Base-by-base conservation (phyloP, 2,113 vertebrate species). In the Ifrita kowaldi region DNA sequence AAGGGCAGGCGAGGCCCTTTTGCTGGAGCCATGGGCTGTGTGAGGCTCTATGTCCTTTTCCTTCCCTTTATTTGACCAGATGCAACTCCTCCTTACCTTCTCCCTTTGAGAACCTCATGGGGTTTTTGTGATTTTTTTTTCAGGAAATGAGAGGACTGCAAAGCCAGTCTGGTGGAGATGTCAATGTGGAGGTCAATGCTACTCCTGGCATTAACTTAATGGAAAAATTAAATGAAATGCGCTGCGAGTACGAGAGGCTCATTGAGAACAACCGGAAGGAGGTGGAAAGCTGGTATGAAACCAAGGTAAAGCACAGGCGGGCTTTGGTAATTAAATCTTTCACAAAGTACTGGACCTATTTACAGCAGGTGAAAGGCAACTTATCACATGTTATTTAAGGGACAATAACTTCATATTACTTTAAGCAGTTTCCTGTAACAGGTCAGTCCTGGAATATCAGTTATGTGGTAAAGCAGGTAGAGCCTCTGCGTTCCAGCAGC, bases 161-260 rank as follows among this genome's bases (percentile, higher is more conserved):
- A 11, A 50, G 78, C 33, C 97, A 98, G 30, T 50, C 98, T 32
- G 87, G 89, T 6, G 98, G 98, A 3, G 97, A 97, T 5, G 98
- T 99, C 92, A 99, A 73, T 0, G 98, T 99, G 93, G 98, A 99
- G 96, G 98, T 99, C 94, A 98, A 99, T 1, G 97, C 98, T 1
- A 96, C 89, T 8, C 98, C 98, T 6, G 98, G 98, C 10, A 81
- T 94, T 24, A 98, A 99, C 90, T 55, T 99, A 93, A 94, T 84
- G 70, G 76, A 53, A 15, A 62, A 97, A 87, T 19, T 99, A 76
- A 96, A 98, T 0, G 98, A 98, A 52, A 98, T 98, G 85, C 97
- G 98, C 2, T 89, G 70, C 7, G 98, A 99, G 96, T 99, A 99
- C 0, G 99, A 99, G 75, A 33, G 11, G 5, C 83, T 98, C 10